phyloP scores from a whole-genome alignment of 2,113 vertebrate genomes.

The Suricata suricatta region DNA sequence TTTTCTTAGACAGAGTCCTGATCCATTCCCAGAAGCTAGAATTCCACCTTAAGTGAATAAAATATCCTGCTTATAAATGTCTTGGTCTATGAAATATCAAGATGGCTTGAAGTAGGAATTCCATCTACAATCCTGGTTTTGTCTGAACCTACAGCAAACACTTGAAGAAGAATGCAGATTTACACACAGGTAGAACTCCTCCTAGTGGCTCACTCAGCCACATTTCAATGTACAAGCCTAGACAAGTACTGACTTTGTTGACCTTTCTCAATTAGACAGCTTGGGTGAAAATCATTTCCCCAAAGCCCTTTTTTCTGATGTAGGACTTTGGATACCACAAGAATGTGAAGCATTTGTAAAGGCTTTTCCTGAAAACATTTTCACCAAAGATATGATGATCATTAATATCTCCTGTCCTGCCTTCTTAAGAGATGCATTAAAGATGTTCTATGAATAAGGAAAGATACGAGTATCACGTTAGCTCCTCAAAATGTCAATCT shows the following conservation, averaged over 20 bases:
- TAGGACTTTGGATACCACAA: neutral
- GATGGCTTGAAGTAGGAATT: neutral
- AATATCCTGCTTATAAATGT: neutral
- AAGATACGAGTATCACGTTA: neutral
- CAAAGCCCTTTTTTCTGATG: neutral
- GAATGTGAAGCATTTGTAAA: neutral
- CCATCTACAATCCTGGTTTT: neutral
- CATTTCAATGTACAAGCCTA: neutral
- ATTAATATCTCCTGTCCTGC: neutral
- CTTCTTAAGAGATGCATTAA: neutral
- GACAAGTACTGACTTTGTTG: neutral
- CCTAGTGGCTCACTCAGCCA: neutral
- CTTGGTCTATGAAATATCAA: neutral
- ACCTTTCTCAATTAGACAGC: neutral
- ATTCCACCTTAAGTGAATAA: conserved; percentile 19
- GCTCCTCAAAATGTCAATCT: neutral
- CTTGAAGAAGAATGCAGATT: neutral
- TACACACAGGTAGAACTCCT: neutral
- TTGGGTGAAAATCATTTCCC: neutral
- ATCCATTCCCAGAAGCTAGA: neutral
- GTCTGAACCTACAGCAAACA: neutral
- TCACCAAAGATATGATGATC: neutral
- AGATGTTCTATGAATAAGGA: neutral
- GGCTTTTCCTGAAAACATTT: neutral
- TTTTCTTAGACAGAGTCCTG: neutral